These are phyloP conservation scores for Volucella bombylans DNA, from an alignment of 2,888 invertebrate species.

Conservation along the genomic window DNA sequence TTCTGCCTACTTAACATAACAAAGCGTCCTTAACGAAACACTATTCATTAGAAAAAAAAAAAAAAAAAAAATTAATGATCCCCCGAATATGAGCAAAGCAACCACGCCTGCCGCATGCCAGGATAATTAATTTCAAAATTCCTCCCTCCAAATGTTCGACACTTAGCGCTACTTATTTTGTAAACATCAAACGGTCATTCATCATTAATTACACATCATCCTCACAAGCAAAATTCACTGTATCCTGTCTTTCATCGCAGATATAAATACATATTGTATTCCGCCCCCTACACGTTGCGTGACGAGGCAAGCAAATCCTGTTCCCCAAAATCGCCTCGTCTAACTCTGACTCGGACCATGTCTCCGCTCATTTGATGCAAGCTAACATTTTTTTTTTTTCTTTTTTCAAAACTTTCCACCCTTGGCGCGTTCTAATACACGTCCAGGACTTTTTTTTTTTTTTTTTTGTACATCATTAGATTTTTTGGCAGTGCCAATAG, in stretches of 20 bases:
- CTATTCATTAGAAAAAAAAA: not conserved
- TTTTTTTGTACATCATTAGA: slow-evolving; percentile 63
- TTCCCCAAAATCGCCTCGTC: slow-evolving; percentile 15
- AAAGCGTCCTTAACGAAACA: too few relatives aligned
- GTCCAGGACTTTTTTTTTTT: slow-evolving; percentile 19
- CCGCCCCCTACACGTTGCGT: slow-evolving; percentile 41
- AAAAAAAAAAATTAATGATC: not conserved
- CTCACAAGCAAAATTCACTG: slow-evolving; percentile 8
- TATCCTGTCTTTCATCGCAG: slow-evolving; percentile 32
- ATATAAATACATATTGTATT: slow-evolving; percentile 26
- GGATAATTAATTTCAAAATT: slow-evolving; percentile 47
- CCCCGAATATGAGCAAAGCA: not conserved
- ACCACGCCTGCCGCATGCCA: not conserved
- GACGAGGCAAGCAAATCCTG: slow-evolving; percentile 66
- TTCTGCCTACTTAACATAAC: too few relatives aligned
- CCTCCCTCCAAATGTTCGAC: not conserved
- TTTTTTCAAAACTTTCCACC: slow-evolving; percentile 24
- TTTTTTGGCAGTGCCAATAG: not conserved
- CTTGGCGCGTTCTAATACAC: slow-evolving; percentile 9
- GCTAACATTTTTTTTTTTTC: slow-evolving; percentile 29
- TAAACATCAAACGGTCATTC: slow-evolving; percentile 56
- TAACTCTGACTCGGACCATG: slow-evolving; percentile 10
- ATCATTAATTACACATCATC: slow-evolving; percentile 69
- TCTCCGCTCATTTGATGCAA: slow-evolving; percentile 38
- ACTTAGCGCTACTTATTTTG: slow-evolving; percentile 3